phyloP scores from a whole-genome alignment of 1,140 invertebrate species.

The Zelostemma sp. region DNA sequence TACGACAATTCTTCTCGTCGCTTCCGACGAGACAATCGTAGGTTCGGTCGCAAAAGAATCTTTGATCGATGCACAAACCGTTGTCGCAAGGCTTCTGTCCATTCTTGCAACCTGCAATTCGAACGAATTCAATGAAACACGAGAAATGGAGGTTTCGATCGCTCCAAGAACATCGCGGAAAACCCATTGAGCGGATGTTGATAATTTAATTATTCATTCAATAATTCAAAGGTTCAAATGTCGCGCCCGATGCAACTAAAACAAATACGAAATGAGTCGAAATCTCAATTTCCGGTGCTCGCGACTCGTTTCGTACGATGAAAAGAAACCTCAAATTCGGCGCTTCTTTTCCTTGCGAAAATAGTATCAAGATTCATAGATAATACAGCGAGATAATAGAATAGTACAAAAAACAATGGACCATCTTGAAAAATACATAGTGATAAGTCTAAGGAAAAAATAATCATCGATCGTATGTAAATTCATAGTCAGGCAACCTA shows the following conservation, averaged over 20 bases:
- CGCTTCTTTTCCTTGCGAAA: not conserved
- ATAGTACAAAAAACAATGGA: constrained; percentile 6
- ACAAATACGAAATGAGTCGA: not conserved
- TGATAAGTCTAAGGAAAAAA: constrained; percentile 22
- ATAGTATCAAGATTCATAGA: constrained; percentile 14
- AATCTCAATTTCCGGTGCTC: not conserved
- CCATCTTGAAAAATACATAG: constrained; percentile 9
- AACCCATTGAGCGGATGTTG: not conserved
- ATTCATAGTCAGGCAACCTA: constrained; percentile 58
- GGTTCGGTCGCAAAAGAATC: constrained; percentile 71
- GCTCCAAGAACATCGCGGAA: not conserved
- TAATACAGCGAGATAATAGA: constrained; percentile 12
- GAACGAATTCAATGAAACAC: constrained; percentile 6
- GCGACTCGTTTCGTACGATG: too few species aligned
- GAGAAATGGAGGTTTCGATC: not conserved
- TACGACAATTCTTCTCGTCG: constrained; percentile 80
- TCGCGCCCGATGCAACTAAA: too few species aligned
- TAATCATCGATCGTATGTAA: constrained; percentile 36
- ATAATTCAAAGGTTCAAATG: too few species aligned
- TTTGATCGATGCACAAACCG: constrained; percentile 71
- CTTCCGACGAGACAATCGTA: constrained; percentile 79
- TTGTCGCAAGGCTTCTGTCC: constrained; percentile 74
- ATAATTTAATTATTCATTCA: too few species aligned
- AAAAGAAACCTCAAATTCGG: too few species aligned
- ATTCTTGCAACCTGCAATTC: constrained; percentile 65